These are phyloP conservation scores for Bettongia penicillata DNA, from an alignment of 2,113 vertebrate genomes.

Conservation along the genomic window DNA sequence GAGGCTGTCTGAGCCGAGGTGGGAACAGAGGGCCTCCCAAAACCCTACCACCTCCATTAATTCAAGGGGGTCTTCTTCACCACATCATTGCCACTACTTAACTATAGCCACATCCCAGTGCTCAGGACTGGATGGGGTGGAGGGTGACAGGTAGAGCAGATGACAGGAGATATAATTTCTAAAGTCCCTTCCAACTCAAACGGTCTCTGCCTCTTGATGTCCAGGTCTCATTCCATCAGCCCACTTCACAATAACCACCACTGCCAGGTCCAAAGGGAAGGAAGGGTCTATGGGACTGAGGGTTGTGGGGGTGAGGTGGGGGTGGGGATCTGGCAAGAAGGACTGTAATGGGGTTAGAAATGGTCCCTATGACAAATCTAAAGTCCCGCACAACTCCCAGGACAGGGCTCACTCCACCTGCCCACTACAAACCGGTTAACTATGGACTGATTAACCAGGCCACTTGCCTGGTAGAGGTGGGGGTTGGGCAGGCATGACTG, in stretches of 20 bases:
- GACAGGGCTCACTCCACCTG: no score
- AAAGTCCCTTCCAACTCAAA: no score
- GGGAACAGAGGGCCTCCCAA: background rate
- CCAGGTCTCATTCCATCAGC: background rate
- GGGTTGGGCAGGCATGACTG: background rate
- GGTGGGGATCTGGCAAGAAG: background rate
- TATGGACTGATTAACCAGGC: background rate
- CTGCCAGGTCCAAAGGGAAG: background rate
- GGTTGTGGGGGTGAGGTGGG: background rate
- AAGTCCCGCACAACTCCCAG: background rate
- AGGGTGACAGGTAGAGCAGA: no score
- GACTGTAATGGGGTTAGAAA: background rate
- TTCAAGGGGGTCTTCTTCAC: background rate
- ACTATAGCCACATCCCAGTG: background rate
- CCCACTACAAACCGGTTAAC: background rate
- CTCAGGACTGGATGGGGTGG: no score
- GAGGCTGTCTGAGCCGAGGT: no score
- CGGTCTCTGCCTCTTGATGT: no score
- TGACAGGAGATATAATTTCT: no score
- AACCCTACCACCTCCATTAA: background rate
- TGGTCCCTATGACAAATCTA: background rate
- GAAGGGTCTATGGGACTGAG: background rate
- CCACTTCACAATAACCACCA: background rate
- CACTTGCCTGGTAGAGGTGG: no score
- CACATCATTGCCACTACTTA: background rate